Evolutionary conservation across 2,888 invertebrate genomes (phyloP).

Genomic region (Peribatodes rhomboidaria): DNA sequence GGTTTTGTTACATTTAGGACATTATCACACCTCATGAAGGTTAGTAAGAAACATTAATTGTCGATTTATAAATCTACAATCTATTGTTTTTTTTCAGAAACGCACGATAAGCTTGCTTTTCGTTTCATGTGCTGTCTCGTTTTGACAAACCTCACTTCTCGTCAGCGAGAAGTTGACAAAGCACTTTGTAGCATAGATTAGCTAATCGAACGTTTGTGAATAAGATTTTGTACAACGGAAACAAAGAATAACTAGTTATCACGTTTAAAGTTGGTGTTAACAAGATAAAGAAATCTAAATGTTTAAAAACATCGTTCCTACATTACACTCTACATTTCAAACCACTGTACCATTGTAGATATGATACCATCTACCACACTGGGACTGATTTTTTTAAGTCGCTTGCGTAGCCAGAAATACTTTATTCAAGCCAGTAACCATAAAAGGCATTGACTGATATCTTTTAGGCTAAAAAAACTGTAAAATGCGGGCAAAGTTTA

Average conservation of each 20-base stretch:
- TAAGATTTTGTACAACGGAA: neutral
- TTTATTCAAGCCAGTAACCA: no score
- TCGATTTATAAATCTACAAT: neutral
- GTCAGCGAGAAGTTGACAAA: neutral
- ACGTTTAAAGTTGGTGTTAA: neutral
- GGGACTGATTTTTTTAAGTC: conserved; percentile 10
- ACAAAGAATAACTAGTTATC: neutral
- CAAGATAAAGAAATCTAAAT: neutral
- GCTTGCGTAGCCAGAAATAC: conserved; percentile 9
- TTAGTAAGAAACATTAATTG: conserved; percentile 14
- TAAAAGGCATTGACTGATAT: no score
- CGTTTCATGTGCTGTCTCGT: neutral
- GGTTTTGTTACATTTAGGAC: conserved; percentile 19
- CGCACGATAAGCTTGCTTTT: neutral
- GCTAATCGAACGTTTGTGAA: neutral
- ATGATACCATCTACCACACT: no score
- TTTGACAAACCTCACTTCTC: neutral
- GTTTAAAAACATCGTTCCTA: neutral
- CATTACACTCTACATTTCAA: neutral
- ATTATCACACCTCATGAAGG: conserved; percentile 24
- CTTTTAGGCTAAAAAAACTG: no score
- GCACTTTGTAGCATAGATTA: neutral
- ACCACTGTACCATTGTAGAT: neutral
- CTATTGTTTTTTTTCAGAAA: neutral
- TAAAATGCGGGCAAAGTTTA: neutral